Evolutionary conservation across 2,797 vertebrate genomes (phyloP).

Genomic region (Tolypeutes matacus): DNA sequence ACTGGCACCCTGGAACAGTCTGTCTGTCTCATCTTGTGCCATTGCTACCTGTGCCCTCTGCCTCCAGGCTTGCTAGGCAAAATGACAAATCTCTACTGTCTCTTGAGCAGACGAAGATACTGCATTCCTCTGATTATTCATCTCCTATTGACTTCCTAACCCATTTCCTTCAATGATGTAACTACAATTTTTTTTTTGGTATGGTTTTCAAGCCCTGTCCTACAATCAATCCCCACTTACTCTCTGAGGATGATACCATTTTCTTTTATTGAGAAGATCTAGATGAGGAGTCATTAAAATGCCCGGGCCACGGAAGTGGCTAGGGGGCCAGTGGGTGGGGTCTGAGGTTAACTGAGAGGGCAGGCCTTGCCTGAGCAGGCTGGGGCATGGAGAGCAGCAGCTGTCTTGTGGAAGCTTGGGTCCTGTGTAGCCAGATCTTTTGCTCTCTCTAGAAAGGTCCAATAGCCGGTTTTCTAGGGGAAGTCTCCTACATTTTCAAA

Average conservation of each 20-base stretch:
- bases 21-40: neutral
- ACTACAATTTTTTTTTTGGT: neutral
- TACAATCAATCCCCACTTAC: neutral
- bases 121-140: neutral
- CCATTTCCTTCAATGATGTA: conserved; percentile 13
- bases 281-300: neutral
- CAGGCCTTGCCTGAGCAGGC: accelerated
- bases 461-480: neutral
- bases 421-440: neutral
- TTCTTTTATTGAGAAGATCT: conserved; percentile 18
- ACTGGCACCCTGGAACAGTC: no score
- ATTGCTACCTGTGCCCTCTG: neutral
- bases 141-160: conserved; percentile 15
- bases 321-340: neutral
- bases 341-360: neutral
- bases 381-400: neutral
- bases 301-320: neutral
- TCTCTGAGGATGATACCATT: conserved; percentile 36
- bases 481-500: neutral
- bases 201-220: conserved; percentile 13
- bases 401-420: neutral
- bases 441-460: neutral
- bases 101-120: neutral
- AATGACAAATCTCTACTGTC: neutral
- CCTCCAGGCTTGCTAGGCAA: neutral